Percentiles rank a stretch among this genome's conserved stretches.
These are phyloP conservation scores for Pantherophis guttatus DNA, from an alignment of 2,113 vertebrate species.

Conservation along the genomic window DNA sequence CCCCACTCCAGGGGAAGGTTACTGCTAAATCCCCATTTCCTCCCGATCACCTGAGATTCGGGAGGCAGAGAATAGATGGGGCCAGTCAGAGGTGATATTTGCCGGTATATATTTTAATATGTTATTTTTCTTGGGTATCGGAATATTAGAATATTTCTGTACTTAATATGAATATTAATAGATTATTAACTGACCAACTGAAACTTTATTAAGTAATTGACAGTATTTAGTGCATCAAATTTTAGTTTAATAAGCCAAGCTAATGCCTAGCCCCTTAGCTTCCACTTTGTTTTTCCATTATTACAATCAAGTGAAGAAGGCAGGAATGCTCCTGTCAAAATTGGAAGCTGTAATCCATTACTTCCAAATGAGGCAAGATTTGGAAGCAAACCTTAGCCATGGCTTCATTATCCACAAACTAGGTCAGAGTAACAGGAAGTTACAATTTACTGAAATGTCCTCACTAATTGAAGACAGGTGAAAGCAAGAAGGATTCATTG, in stretches of 20 bases:
- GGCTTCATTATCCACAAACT: not conserved
- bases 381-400: not conserved
- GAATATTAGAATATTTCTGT: not conserved
- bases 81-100: too few species aligned
- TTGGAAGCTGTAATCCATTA: not conserved
- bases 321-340: not conserved
- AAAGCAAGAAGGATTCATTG: not conserved
- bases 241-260: not conserved
- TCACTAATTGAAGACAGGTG: not conserved
- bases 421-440: not conserved
- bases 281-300: not conserved
- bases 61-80: too few species aligned
- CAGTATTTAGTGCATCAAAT: not conserved
- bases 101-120: too few species aligned
- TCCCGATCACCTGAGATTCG: too few species aligned
- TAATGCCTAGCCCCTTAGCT: not conserved
- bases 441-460: not conserved
- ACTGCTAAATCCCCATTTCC: too few species aligned
- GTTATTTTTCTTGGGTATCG: not conserved
- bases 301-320: not conserved
- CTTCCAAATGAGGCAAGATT: not conserved
- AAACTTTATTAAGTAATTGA: not conserved
- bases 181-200: not conserved
- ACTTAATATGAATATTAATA: not conserved
- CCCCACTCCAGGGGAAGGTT: too few species aligned